A percentile compares a stretch with the other conserved stretches of the same genome.
phyloP scores from a whole-genome alignment of 2,888 invertebrate genomes.

The Apocheima hispidaria region DNA sequence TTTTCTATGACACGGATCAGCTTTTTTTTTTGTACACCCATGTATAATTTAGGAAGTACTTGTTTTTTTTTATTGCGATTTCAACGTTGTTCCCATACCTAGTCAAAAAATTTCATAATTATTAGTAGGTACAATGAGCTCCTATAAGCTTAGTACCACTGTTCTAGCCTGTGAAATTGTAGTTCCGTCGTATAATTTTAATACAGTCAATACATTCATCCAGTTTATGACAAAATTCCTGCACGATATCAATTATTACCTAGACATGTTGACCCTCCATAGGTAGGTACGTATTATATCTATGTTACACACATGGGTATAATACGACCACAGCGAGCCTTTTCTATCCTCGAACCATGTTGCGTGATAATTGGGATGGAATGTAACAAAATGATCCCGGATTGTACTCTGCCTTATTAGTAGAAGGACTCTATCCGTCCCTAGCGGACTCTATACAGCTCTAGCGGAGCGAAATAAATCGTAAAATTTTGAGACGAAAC shows the following conservation, averaged over 20 bases:
- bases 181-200: background rate
- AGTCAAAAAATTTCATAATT: too few species aligned
- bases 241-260: slow-evolving; percentile 40
- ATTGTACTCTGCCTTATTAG: slow-evolving; percentile 23
- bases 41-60: too few species aligned
- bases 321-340: too few species aligned
- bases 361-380: slow-evolving; percentile 29
- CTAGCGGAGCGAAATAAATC: background rate
- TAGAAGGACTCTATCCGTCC: background rate
- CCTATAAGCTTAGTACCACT: too few species aligned
- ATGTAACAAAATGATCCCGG: slow-evolving; percentile 23
- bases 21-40: too few species aligned
- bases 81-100: too few species aligned
- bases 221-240: slow-evolving; percentile 28
- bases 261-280: slow-evolving; percentile 23
- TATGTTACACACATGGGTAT: too few species aligned
- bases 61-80: too few species aligned
- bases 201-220: background rate
- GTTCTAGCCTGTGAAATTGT: too few species aligned
- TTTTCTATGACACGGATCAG: too few species aligned
- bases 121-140: too few species aligned
- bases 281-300: background rate
- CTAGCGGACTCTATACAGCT: background rate
- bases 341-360: slow-evolving; percentile 21
- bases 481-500: slow-evolving; percentile 2